Evolutionary conservation across 2,113 vertebrate species (phyloP).

Genomic region (Kryptolebias marmoratus): DNA sequence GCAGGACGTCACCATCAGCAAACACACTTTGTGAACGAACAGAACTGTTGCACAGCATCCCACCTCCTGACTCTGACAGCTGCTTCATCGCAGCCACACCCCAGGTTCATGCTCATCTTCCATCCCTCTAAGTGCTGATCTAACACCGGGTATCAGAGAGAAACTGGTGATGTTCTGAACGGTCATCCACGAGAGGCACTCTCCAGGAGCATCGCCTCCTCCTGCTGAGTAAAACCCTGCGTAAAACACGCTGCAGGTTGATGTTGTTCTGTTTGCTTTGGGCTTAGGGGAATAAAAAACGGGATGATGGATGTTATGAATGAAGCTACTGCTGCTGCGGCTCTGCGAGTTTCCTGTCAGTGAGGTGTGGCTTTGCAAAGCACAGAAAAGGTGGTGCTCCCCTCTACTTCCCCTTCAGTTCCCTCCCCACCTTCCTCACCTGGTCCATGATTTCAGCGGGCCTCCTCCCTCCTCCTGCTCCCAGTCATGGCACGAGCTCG

Average conservation of each 20-base stretch:
- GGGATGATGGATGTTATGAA: slow-evolving; percentile 47
- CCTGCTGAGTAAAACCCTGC: neutral
- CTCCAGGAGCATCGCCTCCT: slow-evolving; percentile 35
- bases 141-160: neutral
- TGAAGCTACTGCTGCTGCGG: slow-evolving; percentile 17
- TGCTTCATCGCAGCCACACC: slow-evolving; percentile 52
- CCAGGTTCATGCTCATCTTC: slow-evolving; percentile 14
- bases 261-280: slow-evolving; percentile 51
- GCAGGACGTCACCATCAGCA: slow-evolving; percentile 17
- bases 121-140: neutral
- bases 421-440: slow-evolving; percentile 63
- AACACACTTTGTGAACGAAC: slow-evolving; percentile 8
- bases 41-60: slow-evolving; percentile 42
- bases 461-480: slow-evolving; percentile 67
- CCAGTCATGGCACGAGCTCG: slow-evolving; percentile 67
- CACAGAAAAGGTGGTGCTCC: slow-evolving; percentile 36
- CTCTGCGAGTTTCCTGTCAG: slow-evolving; percentile 30
- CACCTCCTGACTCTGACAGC: slow-evolving; percentile 14
- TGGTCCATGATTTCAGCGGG: slow-evolving; percentile 78
- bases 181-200: slow-evolving; percentile 46
- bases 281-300: slow-evolving; percentile 18
- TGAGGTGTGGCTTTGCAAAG: slow-evolving; percentile 33
- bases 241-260: slow-evolving; percentile 15
- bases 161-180: slow-evolving; percentile 27
- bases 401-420: slow-evolving; percentile 46